Evolutionary conservation across 1,140 invertebrate genomes (phyloP).

Genomic region (Lycorma delicatula): DNA sequence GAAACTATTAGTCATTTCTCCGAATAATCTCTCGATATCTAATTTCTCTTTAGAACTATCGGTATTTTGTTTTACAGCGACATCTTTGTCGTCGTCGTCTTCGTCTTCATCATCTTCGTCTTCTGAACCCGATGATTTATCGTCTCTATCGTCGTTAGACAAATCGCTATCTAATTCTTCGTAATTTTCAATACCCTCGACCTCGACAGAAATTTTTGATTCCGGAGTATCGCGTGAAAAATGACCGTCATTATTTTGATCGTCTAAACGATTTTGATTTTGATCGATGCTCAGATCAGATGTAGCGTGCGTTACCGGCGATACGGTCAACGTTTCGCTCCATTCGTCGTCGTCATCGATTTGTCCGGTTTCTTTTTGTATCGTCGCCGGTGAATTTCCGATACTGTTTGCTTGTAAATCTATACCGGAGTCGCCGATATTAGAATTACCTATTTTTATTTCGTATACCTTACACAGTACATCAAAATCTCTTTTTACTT

Average conservation of each 20-base stretch:
- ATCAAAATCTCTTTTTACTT: conserved; percentile 53
- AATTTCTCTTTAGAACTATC: not conserved
- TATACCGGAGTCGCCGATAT: conserved; percentile 27
- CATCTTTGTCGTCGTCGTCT: not conserved
- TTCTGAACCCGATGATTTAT: conserved; percentile 8
- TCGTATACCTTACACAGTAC: conserved; percentile 56
- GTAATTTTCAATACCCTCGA: no score
- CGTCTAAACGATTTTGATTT: not conserved
- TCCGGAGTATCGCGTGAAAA: no score
- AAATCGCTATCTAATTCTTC: no score
- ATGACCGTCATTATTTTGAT: not conserved
- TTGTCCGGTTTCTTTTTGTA: conserved; percentile 9
- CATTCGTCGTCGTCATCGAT: conserved; percentile 20
- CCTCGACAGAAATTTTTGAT: no score
- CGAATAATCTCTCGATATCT: conserved; percentile 10
- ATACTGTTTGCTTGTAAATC: conserved; percentile 22
- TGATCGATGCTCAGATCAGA: no score
- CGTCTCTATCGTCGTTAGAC: no score
- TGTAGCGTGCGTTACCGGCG: not conserved
- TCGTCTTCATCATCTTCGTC: conserved; percentile 12
- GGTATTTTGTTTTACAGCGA: not conserved
- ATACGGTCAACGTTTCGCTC: conserved; percentile 18
- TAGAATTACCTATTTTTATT: conserved; percentile 29
- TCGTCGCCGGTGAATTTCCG: conserved; percentile 9
- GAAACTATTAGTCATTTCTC: not conserved